phyloP scores from a whole-genome alignment of 92 coral and sea anemone genomes.

The Heliopora coerulea region DNA sequence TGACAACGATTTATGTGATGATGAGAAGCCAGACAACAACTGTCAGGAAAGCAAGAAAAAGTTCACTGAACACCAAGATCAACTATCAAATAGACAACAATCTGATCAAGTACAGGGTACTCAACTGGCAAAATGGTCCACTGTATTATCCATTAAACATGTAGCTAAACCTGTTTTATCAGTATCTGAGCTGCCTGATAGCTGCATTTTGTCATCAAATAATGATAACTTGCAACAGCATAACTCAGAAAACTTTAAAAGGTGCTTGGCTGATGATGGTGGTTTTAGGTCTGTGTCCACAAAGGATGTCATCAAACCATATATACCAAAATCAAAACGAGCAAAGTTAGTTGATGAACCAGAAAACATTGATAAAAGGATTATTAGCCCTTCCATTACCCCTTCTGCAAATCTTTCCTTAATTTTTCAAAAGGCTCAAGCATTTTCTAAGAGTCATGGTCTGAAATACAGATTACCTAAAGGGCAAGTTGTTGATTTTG shows the following conservation, averaged over 20 bases:
- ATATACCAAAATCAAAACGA: slow-evolving; percentile 38
- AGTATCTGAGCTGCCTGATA: neutral
- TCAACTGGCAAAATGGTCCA: too few relatives aligned
- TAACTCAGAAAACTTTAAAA: neutral
- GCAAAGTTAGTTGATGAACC: slow-evolving; percentile 4
- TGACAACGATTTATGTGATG: slow-evolving; percentile 4
- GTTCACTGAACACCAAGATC: neutral
- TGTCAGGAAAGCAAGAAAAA: neutral
- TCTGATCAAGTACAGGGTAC: too few relatives aligned
- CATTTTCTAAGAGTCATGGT: slow-evolving; percentile 1
- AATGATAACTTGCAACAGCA: neutral
- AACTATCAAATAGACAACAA: neutral
- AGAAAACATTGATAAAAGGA: neutral
- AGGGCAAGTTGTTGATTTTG: slow-evolving; percentile 45
- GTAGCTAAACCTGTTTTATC: neutral
- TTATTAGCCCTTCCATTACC: neutral
- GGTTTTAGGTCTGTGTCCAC: neutral
- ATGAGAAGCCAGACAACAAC: neutral
- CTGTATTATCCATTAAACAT: too few relatives aligned
- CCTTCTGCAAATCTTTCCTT: neutral
- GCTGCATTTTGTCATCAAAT: neutral
- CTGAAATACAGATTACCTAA: slow-evolving; percentile 59
- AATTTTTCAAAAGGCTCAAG: slow-evolving; percentile 16
- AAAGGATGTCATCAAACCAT: slow-evolving; percentile 10
- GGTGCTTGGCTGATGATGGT: neutral